Evolutionary conservation across 2,113 vertebrate genomes (phyloP).

Genomic region (Chloropsis hardwickii): DNA sequence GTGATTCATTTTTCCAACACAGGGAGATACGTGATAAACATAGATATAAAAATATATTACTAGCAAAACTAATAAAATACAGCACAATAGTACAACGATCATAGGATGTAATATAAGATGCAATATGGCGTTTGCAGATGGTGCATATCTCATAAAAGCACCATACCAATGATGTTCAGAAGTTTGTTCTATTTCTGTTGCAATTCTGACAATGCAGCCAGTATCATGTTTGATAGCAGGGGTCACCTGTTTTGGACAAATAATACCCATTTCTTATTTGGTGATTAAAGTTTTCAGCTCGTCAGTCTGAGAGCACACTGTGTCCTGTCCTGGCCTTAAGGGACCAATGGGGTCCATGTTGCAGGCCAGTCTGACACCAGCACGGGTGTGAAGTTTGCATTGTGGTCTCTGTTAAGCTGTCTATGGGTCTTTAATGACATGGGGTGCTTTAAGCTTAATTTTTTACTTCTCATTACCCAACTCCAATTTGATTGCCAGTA

Average conservation of each 20-base stretch:
- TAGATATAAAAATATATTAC: neutral
- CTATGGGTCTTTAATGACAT: neutral
- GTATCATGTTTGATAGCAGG: neutral
- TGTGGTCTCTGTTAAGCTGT: neutral
- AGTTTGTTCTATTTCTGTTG: slow-evolving; percentile 25
- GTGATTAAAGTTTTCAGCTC: neutral
- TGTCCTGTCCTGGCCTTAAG: neutral
- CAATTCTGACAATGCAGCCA: neutral
- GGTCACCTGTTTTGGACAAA: slow-evolving; percentile 6
- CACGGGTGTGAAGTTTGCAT: neutral
- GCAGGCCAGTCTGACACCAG: neutral
- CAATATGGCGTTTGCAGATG: neutral
- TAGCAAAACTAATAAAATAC: slow-evolving; percentile 4
- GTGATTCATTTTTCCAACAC: neutral
- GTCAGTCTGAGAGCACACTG: neutral
- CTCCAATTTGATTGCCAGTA: neutral
- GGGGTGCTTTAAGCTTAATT: neutral
- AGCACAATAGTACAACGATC: neutral
- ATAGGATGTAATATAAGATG: neutral
- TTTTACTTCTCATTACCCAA: neutral
- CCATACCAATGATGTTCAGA: neutral
- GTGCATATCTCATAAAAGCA: neutral
- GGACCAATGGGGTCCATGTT: rapidly evolving
- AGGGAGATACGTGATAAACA: neutral
- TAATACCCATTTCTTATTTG: neutral